A percentile compares a stretch with the other conserved stretches of the same genome.
Evolutionary conservation across 2,797 vertebrate genomes (phyloP).

Genomic region (Coilia nasus): DNA sequence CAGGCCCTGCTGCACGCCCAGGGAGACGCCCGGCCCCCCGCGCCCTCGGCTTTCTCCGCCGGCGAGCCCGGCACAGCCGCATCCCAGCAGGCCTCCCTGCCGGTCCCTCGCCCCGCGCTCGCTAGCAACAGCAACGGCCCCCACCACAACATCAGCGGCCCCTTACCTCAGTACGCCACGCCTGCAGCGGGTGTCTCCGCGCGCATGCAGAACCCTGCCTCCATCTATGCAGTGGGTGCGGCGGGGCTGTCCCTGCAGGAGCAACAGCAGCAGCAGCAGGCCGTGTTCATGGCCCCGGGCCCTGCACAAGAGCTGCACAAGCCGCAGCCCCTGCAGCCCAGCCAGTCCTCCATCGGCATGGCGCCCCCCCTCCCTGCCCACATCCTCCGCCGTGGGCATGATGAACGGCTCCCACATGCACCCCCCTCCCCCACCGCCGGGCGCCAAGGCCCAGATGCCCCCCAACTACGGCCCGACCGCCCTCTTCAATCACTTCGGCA

Average conservation of each 20-base stretch:
- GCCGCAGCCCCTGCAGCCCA: constrained; percentile 77
- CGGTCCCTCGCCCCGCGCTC: constrained; percentile 75
- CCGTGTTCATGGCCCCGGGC: constrained; percentile 90
- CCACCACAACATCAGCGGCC: constrained; percentile 87
- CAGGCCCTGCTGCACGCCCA: constrained; percentile 73
- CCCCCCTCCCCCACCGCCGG: constrained; percentile 68
- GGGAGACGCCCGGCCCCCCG: constrained; percentile 73
- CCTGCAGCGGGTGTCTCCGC: constrained; percentile 88
- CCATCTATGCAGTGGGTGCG: constrained; percentile 88
- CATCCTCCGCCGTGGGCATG: constrained; percentile 88
- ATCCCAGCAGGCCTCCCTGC: constrained; percentile 75
- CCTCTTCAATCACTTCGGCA: constrained; percentile 96
- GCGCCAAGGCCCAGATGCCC: constrained; percentile 88
- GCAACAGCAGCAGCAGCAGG: constrained; percentile 82
- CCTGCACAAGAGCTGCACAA: constrained; percentile 78
- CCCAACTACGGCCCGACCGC: constrained; percentile 90
- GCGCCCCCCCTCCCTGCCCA: constrained; percentile 76
- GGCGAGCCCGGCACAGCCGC: constrained; percentile 80
- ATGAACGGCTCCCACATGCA: constrained; percentile 98
- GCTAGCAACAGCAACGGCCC: constrained; percentile 71
- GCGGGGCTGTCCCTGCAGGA: constrained; percentile 81
- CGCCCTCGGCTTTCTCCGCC: constrained; percentile 81
- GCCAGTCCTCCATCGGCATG: constrained; percentile 67
- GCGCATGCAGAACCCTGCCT: constrained; percentile 91
- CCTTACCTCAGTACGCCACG: constrained; percentile 91